Evolutionary conservation across 2,888 invertebrate genomes (phyloP), one percentile per base, ranked within the genome.

Genomic region (Pimpla rufipes): DNA sequence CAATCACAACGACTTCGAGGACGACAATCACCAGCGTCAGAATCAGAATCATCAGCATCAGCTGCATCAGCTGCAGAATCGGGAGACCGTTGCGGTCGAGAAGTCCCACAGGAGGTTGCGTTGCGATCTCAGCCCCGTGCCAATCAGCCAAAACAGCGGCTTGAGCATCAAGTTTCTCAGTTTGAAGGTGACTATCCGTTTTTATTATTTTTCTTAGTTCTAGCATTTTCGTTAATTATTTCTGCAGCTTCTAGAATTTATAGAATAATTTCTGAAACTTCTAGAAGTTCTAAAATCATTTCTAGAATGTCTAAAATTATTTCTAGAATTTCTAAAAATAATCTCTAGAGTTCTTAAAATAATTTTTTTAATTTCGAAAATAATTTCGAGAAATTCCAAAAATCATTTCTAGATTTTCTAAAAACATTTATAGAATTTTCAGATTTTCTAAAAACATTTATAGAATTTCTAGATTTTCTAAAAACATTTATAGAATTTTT

Each of bases 51-150:
- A 76, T 66, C 47, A 79, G 13, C 83, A 77, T 45, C 76, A 76
- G 29, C 11, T 40, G 7, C 64, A 76, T 55, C 70, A 83, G 55
- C 45, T 66, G n/a, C 76, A 73, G 5, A 52, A 42, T 47, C 83
- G 79, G 23, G 67, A 76, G 11, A 35, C 90, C 18, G 64, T 42
- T 21, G 87, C 90, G 66, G 90, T 91, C 80, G 92, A 92, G 82
- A 92, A 90, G 87, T 93, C 93, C 37, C 92, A 93, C 81, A 88
- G 92, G 87, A 90, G 92, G 86, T 88, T 93, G 77, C 91, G 93
- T 66, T 93, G 93, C 84, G 93, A 93, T 87, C 86, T 93, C 76
- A 93, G 92, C 87, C 93, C 93, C 81, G 93, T 93, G 57, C 92
- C 93, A 59, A 91, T 90, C 81, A 93, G 88, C 84, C 88, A 91